Evolutionary conservation across 2,797 vertebrate species (phyloP), one percentile per base, ranked within the genome.

Genomic region (Brachyalestes nurse): DNA sequence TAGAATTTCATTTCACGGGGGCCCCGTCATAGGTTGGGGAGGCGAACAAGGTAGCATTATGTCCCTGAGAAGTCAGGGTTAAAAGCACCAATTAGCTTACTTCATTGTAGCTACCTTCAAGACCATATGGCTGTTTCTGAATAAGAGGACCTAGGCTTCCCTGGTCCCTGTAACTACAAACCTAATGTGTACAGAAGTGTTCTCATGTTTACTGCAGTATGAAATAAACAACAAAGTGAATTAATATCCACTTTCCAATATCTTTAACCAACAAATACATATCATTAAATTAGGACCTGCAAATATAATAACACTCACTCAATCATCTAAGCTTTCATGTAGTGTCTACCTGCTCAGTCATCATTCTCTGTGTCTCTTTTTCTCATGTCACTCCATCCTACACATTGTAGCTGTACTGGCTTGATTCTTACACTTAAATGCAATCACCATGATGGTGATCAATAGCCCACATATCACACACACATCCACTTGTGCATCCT

Each of bases 371-470:
- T 38, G 70, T 72, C 49, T 53, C 17, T 55, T n/a, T 38, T 53
- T n/a, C 16, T 55, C 45, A 71, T 25, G 42, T 71, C 65, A 69
- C 65, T 45, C 17, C 21, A 49, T 25, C 45, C 45, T 45, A 69
- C 42, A 69, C 42, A 49, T 47, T 53, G 47, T 28, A 53, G 25
- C 70, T 17, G 25, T 10, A 19, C 25, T 38, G 70, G 70, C 42
- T 49, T 55, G 49, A 53, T 28, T 55, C 49, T 72, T 49, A 55
- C 47, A 72, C 49, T 16, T 23, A 28, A 55, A 72, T 28, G 25
- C 69, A 72, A 72, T 72, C 55, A 72, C 47, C 47, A 38, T 14
- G 14, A 25, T 19, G 49, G 70, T 8, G 25, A 72, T 72, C 70
- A 34, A 72, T 72, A 72, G 70, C 16, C 9, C 23, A 28, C 70